Base-by-base conservation (phyloP, 2,113 vertebrate genomes). In the Theropithecus gelada region DNA sequence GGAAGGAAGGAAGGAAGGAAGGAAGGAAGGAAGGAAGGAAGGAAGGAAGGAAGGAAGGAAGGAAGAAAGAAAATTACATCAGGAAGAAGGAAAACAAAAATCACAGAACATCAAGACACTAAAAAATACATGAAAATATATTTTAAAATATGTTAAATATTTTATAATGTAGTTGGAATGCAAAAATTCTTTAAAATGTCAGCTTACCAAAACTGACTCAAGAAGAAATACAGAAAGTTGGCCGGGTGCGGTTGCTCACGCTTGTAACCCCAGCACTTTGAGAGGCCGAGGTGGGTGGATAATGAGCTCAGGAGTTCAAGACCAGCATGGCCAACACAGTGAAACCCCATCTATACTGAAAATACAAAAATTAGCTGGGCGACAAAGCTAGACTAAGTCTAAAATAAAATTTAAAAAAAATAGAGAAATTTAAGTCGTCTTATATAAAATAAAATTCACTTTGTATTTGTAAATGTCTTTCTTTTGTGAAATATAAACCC, bases 21-120 rank as follows among this genome's bases (percentile, higher is more conserved):
- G 1, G 3, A 17, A 1, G 6, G 50, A 52, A 6, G 6, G 1
- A 38, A 18, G n/a, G n/a, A 0, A 18, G 0, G 18, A 0, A 5
- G 4, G 16, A 5, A 16, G 14, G 8, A 17, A 20, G 0, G 30
- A 1, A 8, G 1, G 30, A 3, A 27, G 3, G 12, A 14, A 52
- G 16, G 3, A 13, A 13, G 0, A 13, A 13, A 16, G 18, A 9
- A 72, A 38, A 38, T 72, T 72, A 38, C 1, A 38, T 72, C 6
- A 38, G 18, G n/a, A 38, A 72, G 52, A 55, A 10, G n/a, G 8
- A 17, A 9, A 72, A n/a, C 4, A 38, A 22, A 38, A 20, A 68
- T 72, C n/a, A 23, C 35, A 23, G 18, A 38, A 38, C n/a, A 16
- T 70, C 32, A 6, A n/a, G 68, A n/a, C 13, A 70, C 16, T 70